Percentiles rank a stretch among this genome's conserved stretches.
phyloP scores from a whole-genome alignment of 2,113 vertebrate genomes.

The Merops nubicus region DNA sequence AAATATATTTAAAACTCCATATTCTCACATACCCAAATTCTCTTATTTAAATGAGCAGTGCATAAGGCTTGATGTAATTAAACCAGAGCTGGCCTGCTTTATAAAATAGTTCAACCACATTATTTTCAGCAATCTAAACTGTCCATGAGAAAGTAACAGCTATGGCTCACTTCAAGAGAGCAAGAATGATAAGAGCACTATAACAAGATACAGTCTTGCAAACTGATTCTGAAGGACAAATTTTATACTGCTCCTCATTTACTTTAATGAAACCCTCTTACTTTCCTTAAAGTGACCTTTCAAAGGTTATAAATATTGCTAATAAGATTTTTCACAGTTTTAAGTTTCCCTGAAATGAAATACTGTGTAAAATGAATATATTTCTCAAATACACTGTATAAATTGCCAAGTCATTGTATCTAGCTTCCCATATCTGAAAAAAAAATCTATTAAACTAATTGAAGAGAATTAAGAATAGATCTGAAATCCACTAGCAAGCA shows the following conservation, averaged over 20 bases:
- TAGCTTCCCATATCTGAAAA: background rate
- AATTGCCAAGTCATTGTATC: background rate
- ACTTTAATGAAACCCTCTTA: background rate
- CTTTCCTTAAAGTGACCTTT: background rate
- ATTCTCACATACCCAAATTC: background rate
- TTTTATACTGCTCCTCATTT: background rate
- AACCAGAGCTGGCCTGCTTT: background rate
- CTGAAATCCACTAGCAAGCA: background rate
- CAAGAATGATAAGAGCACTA: background rate
- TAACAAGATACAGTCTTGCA: background rate
- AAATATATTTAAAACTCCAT: background rate
- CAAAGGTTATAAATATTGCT: background rate
- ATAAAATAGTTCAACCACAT: background rate
- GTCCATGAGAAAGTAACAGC: background rate
- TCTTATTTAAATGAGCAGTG: background rate
- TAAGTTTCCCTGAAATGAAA: background rate
- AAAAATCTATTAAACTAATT: background rate
- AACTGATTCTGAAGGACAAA: background rate
- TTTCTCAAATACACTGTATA: background rate
- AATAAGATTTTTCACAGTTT: background rate
- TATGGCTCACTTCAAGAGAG: background rate
- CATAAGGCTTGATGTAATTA: slow-evolving; percentile 5
- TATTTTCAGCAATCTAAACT: background rate
- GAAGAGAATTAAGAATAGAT: background rate
- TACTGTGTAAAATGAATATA: background rate